Percentiles rank a stretch among this genome's conserved stretches.
Evolutionary conservation across 92 coral and sea anemone species (phyloP).

Genomic region (Porites lobata): DNA sequence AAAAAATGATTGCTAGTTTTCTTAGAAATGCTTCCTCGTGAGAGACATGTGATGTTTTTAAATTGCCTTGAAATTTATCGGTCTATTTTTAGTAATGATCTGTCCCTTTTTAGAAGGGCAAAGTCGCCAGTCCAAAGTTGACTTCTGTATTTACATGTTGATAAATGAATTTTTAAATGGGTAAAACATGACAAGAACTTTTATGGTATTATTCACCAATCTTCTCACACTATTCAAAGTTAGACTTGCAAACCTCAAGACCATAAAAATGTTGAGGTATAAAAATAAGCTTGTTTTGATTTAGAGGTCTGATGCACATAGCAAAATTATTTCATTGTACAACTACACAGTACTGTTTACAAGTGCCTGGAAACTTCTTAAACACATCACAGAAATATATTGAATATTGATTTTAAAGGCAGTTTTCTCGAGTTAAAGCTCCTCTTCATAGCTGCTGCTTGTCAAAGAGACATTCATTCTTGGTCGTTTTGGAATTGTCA

Average conservation of each 20-base stretch:
- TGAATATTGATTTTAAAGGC: not conserved
- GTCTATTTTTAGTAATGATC: not conserved
- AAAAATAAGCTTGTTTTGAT: not conserved
- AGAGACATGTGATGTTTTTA: not conserved
- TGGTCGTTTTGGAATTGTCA: not conserved
- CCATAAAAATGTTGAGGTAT: not conserved
- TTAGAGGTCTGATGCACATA: no score
- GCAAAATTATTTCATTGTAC: not conserved
- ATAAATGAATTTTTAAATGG: no score
- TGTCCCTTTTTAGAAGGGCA: not conserved
- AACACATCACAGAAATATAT: not conserved
- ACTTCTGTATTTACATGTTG: not conserved
- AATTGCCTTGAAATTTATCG: not conserved
- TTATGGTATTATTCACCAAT: no score
- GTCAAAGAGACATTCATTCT: conserved; percentile 8
- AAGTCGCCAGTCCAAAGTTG: not conserved
- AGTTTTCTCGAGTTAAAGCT: not conserved
- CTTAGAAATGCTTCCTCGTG: not conserved
- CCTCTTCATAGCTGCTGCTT: not conserved
- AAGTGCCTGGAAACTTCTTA: not conserved
- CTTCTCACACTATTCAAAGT: no score
- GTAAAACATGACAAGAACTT: no score
- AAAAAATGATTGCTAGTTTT: no score
- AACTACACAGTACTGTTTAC: not conserved
- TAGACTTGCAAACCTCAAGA: not conserved